Conservation (phyloP, 2,113 vertebrate genomes). For the Antechinus flavipes region DNA sequence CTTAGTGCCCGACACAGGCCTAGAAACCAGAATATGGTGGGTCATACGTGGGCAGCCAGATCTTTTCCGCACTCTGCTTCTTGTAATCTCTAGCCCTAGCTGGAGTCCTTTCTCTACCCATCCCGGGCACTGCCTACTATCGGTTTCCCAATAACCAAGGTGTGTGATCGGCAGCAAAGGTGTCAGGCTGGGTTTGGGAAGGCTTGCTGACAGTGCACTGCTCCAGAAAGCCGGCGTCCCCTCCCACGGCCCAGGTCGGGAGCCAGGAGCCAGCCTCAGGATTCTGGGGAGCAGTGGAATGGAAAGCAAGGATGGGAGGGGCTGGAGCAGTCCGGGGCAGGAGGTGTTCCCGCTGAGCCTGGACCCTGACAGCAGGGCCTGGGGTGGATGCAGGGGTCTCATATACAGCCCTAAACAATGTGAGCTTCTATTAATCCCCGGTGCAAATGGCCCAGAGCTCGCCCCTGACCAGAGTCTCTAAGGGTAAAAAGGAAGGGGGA, state of each 20-base stretch:
- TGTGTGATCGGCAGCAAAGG: background rate
- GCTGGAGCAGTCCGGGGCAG: background rate
- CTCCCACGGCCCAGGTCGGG: background rate
- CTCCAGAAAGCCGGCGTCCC: background rate
- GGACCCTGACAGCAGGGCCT: background rate
- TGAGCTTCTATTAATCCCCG: background rate
- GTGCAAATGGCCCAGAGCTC: background rate
- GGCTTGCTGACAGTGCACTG: background rate
- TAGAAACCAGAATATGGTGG: background rate
- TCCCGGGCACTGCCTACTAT: background rate
- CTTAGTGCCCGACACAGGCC: background rate
- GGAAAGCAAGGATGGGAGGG: background rate
- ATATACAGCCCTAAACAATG: background rate
- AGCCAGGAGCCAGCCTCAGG: background rate
- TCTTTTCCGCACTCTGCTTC: background rate
- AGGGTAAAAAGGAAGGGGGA: background rate
- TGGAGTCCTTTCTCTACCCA: background rate
- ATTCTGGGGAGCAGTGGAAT: background rate
- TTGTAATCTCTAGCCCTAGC: background rate
- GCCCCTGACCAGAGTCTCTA: background rate
- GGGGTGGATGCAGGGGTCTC: background rate
- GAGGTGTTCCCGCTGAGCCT: background rate
- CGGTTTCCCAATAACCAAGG: background rate
- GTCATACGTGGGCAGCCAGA: background rate
- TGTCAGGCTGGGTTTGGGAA: background rate